A percentile compares a stretch with the other conserved stretches of the same genome.
These are phyloP conservation scores for Neodiprion fabricii DNA, from an alignment of 1,140 invertebrate species.

Conservation along the genomic window DNA sequence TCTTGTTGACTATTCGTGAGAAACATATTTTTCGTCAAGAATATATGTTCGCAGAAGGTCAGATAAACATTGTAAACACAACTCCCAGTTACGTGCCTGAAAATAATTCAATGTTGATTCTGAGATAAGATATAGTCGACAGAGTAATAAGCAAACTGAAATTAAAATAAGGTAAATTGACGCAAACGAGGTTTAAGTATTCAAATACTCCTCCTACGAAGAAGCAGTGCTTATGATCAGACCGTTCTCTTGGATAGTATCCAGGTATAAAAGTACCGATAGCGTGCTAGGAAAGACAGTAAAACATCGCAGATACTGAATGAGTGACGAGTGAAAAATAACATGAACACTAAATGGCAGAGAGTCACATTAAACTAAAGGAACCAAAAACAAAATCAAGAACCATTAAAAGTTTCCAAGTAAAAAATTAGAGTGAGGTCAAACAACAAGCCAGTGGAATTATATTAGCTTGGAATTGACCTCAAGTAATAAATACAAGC, in stretches of 20 bases:
- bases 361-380: too few species aligned
- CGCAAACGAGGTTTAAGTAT: background rate
- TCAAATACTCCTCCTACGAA: background rate
- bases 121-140: background rate
- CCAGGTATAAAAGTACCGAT: background rate
- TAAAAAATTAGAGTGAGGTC: too few species aligned
- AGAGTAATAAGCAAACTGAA: background rate
- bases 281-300: background rate
- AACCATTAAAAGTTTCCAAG: too few species aligned
- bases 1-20: background rate
- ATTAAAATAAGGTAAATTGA: background rate
- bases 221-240: background rate
- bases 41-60: background rate
- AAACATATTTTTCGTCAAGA: background rate
- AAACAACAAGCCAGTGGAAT: too few species aligned
- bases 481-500: too few species aligned
- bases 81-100: background rate
- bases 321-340: background rate
- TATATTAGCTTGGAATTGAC: too few species aligned
- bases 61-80: background rate
- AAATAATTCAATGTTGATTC: background rate
- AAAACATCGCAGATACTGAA: background rate
- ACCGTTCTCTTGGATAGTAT: background rate
- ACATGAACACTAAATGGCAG: too few species aligned
- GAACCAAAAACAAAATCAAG: too few species aligned